Evolutionary conservation across 2,888 invertebrate species (phyloP).

Genomic region (Athalia cordata): DNA sequence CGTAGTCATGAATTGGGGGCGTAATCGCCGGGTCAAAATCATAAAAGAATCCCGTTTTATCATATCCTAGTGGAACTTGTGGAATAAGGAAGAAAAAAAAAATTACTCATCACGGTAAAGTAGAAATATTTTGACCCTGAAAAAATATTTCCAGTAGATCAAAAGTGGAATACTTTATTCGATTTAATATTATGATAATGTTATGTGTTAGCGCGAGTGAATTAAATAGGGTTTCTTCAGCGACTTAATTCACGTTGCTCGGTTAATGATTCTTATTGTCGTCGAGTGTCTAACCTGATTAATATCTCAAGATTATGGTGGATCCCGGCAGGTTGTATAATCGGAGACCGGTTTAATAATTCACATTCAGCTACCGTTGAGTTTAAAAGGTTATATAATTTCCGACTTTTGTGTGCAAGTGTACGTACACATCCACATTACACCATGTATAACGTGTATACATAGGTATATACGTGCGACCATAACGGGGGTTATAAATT

Average conservation of each 20-base stretch:
- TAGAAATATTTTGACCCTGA: no score
- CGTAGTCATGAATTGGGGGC: slow-evolving; percentile 24
- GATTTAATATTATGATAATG: no score
- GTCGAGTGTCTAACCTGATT: slow-evolving; percentile 31
- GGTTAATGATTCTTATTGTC: slow-evolving; percentile 38
- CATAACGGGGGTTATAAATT: not conserved
- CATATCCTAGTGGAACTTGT: not conserved
- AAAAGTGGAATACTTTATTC: no score
- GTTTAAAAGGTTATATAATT: slow-evolving; percentile 1
- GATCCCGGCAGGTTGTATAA: not conserved
- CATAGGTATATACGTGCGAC: not conserved
- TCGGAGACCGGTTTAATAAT: slow-evolving; percentile 16
- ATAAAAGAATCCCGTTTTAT: not conserved
- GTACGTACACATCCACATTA: not conserved
- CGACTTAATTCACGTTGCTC: not conserved
- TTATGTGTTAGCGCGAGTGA: no score
- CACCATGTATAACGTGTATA: not conserved
- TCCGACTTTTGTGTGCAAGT: not conserved
- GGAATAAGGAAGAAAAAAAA: not conserved
- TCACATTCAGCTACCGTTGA: slow-evolving; percentile 15
- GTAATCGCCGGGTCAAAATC: slow-evolving; percentile 3
- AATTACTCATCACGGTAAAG: not conserved
- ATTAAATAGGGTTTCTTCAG: not conserved
- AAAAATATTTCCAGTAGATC: no score
- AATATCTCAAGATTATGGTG: slow-evolving; percentile 11